Base-by-base conservation (phyloP, 1,140 invertebrate species). In the Stenopsyche tienmushanensis region DNA sequence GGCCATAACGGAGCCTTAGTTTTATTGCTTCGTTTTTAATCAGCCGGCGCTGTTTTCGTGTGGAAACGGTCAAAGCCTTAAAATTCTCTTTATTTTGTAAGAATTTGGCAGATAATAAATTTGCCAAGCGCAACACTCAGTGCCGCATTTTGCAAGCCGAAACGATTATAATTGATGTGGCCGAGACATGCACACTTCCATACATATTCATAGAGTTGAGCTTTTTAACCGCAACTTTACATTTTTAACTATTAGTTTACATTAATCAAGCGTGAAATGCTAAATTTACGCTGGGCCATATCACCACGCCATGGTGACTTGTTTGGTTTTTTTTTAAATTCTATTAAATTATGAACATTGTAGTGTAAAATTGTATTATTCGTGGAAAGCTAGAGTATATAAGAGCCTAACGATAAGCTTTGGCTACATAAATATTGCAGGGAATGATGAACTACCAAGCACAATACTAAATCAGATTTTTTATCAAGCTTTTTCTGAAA, bases 71-170 rank as follows among this genome's bases (percentile, higher is more conserved):
- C n/a, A n/a, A n/a, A n/a, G n/a, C n/a, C n/a, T n/a, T n/a, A n/a
- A n/a, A n/a, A 7, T 34, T 34, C 13, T 34, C 29, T 34, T 34
- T 13, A 34, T 34, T 34, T 34, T 5, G 5, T 13, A 13, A 13
- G 20, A 57, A 42, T 57, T 57, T 57, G 54, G 34, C 54, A 57
- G 54, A 57, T 18, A 57, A 57, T 57, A 57, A 57, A 57, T 57
- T 57, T 41, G 15, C 17, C 53, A 29, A 29, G 53, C 54, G 18
- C 53, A 41, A 29, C 29, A 39, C 21, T 50, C 47, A 39, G 29
- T n/a, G 29, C 34, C 54, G 54, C 54, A 42, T 57, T 57, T 57
- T 34, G 54, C 54, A 34, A 34, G 29, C 29, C 29, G 5, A 34
- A 34, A 34, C 29, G 39, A 57, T 57, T 42, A 24, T 57, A 57